Base-by-base conservation (phyloP, 2,888 invertebrate species). In the Lasioglossum vierecki region DNA sequence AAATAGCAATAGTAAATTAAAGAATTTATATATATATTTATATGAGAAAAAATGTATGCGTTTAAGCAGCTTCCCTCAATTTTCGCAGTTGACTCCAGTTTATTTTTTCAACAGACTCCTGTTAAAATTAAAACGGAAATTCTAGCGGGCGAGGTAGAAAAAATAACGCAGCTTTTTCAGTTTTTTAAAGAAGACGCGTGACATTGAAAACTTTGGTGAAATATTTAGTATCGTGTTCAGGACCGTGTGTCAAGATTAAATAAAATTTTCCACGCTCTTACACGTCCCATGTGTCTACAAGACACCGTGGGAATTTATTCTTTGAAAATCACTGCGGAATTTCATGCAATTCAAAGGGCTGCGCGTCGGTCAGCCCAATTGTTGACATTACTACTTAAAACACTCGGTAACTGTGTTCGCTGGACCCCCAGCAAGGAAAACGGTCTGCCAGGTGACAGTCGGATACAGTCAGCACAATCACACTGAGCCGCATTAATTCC, bases 401-500 rank as follows among this genome's bases (percentile, higher is more conserved):
- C 30, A 30, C 15, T 26, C 26, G 30, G 30, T 15, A n/a, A 4
- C 15, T 15, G 15, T 5, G 30, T 30, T 26, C 30, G 15, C 63
- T 2, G 63, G 2, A 18, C 6, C 6, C 15, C 15, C 30, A 15
- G 30, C 63, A 63, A 63, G 63, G 63, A 63, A 26, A 63, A 30
- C 30, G 15, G 63, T 30, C 15, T 26, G 63, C 6, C 63, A 30
- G 63, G 30, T 30, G 63, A 63, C 63, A 15, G 63, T 39, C 39
- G 18, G 35, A 68, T 26, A 44, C 26, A 44, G 30, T 11, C 22
- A 53, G 22, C 30, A 30, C 30, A 49, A 73, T 49, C 73, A 35
- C 30, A 22, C 30, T 35, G 35, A 18, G 46, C 46, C 49, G 49
- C 73, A 49, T 73, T 73, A 49, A 73, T 73, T 73, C 49, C 73